These are phyloP conservation scores for Etheostoma cragini DNA, from an alignment of 2,113 vertebrate genomes.

Conservation along the genomic window DNA sequence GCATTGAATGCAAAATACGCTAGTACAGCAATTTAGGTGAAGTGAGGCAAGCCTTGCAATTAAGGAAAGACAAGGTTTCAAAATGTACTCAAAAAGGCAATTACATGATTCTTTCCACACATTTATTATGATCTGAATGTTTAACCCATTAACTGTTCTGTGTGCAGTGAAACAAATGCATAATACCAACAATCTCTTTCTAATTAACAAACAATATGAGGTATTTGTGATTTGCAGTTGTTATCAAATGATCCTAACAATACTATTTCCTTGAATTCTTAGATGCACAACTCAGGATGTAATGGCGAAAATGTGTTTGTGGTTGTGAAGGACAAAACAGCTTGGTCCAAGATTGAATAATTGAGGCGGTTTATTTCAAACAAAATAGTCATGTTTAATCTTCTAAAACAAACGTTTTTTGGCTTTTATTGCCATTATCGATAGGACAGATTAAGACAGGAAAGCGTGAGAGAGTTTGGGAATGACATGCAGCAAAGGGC, in stretches of 20 bases:
- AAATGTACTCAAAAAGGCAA: neutral
- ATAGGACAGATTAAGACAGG: too few species aligned
- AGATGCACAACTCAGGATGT: neutral
- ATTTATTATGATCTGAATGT: conserved; percentile 22
- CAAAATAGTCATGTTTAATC: too few species aligned
- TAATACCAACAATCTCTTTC: neutral
- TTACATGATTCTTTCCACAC: conserved; percentile 14
- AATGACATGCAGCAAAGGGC: too few species aligned
- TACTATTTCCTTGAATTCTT: conserved; percentile 12
- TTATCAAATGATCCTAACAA: conserved; percentile 13
- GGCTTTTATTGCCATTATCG: too few species aligned
- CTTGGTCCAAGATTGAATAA: neutral
- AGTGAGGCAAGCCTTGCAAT: neutral
- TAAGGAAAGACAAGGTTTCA: neutral
- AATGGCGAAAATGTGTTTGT: neutral
- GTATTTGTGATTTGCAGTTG: neutral
- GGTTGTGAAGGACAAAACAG: neutral
- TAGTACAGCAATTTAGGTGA: neutral
- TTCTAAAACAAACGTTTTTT: too few species aligned
- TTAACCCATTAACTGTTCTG: neutral
- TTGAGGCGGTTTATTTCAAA: conserved; percentile 21
- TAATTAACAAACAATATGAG: conserved; percentile 6
- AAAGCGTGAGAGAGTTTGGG: too few species aligned
- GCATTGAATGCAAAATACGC: conserved; percentile 13
- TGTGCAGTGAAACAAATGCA: neutral